Conservation (phyloP, 2,797 vertebrate genomes). For the Phataginus tricuspis region DNA sequence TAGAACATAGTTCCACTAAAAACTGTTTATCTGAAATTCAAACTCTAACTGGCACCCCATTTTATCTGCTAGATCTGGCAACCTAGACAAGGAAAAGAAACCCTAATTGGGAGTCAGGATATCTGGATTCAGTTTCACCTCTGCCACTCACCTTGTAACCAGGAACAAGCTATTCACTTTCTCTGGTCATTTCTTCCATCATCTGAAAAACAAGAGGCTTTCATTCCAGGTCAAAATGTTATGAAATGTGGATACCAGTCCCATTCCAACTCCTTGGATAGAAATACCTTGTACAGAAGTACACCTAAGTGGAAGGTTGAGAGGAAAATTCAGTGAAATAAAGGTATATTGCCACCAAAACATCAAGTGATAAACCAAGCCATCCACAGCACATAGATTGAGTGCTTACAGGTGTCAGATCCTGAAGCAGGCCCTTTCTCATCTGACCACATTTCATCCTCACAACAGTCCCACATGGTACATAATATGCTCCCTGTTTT, state of each 20-base stretch:
- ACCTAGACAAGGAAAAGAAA: background rate
- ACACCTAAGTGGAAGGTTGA: background rate
- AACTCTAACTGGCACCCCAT: background rate
- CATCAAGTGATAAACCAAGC: background rate
- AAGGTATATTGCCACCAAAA: background rate
- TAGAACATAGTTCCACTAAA: background rate
- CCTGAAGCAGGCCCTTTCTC: background rate
- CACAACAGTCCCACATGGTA: background rate
- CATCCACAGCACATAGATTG: background rate
- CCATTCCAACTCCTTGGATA: background rate
- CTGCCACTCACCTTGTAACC: background rate
- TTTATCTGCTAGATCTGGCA: slow-evolving; percentile 5
- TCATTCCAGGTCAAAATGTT: background rate
- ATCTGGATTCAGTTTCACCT: background rate
- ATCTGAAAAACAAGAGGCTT: background rate
- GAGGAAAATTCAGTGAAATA: slow-evolving; percentile 1
- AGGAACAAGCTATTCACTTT: background rate
- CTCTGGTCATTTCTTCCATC: background rate
- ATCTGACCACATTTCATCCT: background rate
- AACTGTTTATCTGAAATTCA: slow-evolving; percentile 14
- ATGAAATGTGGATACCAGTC: background rate
- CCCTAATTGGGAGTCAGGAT: background rate
- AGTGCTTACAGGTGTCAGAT: background rate
- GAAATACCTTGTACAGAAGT: background rate
- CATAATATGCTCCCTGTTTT: background rate